Evolutionary conservation across 35 echinoderm and acorn worm species (phyloP).

Genomic region (Lytechinus variegatus): DNA sequence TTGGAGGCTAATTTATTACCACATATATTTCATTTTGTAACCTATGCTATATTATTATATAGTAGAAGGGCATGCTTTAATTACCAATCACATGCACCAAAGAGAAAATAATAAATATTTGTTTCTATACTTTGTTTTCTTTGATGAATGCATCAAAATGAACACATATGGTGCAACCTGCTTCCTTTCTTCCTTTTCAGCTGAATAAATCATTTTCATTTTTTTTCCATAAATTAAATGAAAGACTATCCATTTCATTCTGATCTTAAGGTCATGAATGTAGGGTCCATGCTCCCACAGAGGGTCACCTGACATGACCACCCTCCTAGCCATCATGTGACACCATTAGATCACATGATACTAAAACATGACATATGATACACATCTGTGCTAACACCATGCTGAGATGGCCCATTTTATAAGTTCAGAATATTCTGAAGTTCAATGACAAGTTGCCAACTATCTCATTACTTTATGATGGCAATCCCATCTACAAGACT

Average conservation of each 20-base stretch:
- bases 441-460: background rate
- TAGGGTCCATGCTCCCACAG: background rate
- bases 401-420: background rate
- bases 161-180: no score
- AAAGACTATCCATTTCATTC: background rate
- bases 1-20: no score
- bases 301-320: background rate
- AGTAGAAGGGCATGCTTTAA: no score
- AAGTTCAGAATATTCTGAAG: background rate
- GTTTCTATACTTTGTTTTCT: no score
- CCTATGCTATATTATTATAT: no score
- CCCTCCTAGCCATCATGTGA: background rate
- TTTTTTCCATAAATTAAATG: background rate
- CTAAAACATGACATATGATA: background rate
- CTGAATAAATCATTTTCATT: background rate
- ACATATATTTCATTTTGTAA: no score
- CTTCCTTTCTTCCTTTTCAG: background rate
- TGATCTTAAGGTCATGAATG: background rate
- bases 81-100: no score
- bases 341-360: background rate
- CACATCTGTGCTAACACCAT: background rate
- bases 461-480: background rate
- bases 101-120: no score
- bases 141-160: no score
- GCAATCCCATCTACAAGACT: no score